These are phyloP conservation scores for Scaptomyza montana DNA, from an alignment of 1,140 invertebrate genomes.

Conservation along the genomic window DNA sequence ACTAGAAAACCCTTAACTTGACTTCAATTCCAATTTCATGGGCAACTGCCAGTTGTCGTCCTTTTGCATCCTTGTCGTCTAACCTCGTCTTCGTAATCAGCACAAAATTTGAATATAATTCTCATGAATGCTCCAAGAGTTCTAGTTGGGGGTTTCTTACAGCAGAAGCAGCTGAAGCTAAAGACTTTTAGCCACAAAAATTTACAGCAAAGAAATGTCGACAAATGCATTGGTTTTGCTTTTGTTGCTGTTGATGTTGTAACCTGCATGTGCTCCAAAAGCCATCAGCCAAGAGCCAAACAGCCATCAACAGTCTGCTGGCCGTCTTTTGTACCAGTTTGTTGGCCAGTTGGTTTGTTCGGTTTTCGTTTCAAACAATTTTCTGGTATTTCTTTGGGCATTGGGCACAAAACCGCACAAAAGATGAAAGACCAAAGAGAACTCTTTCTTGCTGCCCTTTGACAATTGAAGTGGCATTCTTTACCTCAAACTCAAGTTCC, in stretches of 20 bases:
- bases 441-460: conserved; percentile 19
- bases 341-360: neutral
- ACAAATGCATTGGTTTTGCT: conserved; percentile 24
- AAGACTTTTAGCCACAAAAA: conserved; percentile 61
- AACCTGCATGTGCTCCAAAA: conserved; percentile 3
- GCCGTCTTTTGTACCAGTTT: neutral
- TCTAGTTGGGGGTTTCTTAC: neutral
- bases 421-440: conserved; percentile 58
- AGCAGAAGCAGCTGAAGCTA: conserved; percentile 22
- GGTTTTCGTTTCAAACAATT: conserved; percentile 28
- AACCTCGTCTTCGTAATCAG: conserved; percentile 45
- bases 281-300: conserved; percentile 25
- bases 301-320: neutral
- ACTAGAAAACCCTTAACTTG: conserved; percentile 17
- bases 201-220: conserved; percentile 42
- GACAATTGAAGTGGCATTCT: conserved; percentile 33
- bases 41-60: conserved; percentile 33
- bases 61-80: neutral
- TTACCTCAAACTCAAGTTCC: neutral
- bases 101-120: conserved; percentile 74
- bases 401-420: conserved; percentile 51
- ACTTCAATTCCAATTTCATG: conserved; percentile 43
- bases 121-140: conserved; percentile 45
- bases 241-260: conserved; percentile 6
- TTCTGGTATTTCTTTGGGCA: neutral